Percentiles rank a stretch among this genome's conserved stretches.
Conservation (phyloP, 2,797 vertebrate genomes). For the Morus bassanus region DNA sequence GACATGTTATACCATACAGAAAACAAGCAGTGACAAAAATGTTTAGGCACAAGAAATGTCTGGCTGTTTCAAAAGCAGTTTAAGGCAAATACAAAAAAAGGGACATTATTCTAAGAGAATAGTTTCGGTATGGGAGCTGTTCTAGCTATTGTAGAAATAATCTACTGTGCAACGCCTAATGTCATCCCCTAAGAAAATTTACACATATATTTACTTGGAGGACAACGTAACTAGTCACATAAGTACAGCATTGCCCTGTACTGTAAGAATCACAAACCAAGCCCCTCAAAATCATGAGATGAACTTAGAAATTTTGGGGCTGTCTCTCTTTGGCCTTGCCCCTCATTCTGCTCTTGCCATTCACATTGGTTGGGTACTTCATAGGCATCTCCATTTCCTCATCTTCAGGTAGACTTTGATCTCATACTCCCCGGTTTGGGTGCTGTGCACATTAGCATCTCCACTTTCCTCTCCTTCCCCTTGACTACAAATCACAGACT, state of each 20-base stretch:
- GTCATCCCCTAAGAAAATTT: background rate
- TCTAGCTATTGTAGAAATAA: background rate
- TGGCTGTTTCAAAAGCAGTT: background rate
- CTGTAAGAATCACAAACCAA: background rate
- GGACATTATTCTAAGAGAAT: background rate
- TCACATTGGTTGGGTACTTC: background rate
- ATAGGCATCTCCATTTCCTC: background rate
- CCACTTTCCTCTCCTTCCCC: background rate
- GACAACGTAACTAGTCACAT: background rate
- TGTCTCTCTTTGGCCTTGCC: background rate
- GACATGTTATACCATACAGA: background rate
- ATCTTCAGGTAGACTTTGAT: background rate
- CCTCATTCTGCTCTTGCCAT: background rate
- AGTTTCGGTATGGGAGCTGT: background rate
- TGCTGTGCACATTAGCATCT: background rate
- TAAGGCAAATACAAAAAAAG: background rate
- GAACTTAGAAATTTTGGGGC: background rate
- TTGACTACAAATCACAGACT: background rate
- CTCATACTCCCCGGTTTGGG: background rate
- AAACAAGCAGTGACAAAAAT: slow-evolving; percentile 4
- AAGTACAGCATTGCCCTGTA: background rate
- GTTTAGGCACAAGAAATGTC: background rate
- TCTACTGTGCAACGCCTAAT: background rate
- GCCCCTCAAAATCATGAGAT: background rate
- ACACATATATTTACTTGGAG: background rate